phyloP scores from a whole-genome alignment of 2,888 invertebrate species.

The Sisyra nigra region DNA sequence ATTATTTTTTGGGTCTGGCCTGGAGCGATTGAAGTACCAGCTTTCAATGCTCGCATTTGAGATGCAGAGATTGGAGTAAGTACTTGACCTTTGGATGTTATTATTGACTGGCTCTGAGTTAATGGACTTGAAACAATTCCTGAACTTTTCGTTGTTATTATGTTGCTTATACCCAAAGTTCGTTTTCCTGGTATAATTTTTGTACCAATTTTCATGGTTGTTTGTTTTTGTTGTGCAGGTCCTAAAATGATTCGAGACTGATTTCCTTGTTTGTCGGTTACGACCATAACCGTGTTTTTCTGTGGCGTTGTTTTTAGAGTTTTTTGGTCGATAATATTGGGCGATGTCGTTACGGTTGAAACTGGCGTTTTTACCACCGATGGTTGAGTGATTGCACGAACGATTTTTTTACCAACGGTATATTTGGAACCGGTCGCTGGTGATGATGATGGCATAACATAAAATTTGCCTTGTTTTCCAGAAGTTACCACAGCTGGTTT shows the following conservation, averaged over 20 bases:
- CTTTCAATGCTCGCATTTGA: slow-evolving; percentile 24
- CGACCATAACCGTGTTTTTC: slow-evolving; percentile 42
- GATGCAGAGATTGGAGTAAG: slow-evolving; percentile 25
- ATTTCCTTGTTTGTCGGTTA: slow-evolving; percentile 42
- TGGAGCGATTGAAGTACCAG: slow-evolving; percentile 14
- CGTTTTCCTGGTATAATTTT: slow-evolving; percentile 12
- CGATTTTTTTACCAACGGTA: slow-evolving; percentile 25
- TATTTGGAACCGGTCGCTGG: slow-evolving; percentile 16
- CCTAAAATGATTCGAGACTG: slow-evolving; percentile 41
- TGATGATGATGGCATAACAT: slow-evolving; percentile 16
- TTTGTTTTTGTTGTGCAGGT: slow-evolving; percentile 41
- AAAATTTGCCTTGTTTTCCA: slow-evolving; percentile 18
- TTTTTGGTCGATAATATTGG: slow-evolving; percentile 5
- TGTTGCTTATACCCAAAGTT: slow-evolving; percentile 13
- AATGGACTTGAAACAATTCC: slow-evolving; percentile 34
- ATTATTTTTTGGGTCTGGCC: slow-evolving; percentile 13
- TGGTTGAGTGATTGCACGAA: slow-evolving; percentile 33
- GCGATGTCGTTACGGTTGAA: slow-evolving; percentile 23
- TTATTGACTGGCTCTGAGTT: slow-evolving; percentile 23
- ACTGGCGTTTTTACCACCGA: slow-evolving; percentile 24
- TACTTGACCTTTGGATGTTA: slow-evolving; percentile 23
- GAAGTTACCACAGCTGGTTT: slow-evolving; percentile 17
- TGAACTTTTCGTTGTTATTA: slow-evolving; percentile 24
- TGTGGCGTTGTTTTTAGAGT: slow-evolving; percentile 17
- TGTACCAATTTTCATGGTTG: slow-evolving; percentile 32